Evolutionary conservation across 2,113 vertebrate species (phyloP).

Genomic region (Myotis yumanensis): DNA sequence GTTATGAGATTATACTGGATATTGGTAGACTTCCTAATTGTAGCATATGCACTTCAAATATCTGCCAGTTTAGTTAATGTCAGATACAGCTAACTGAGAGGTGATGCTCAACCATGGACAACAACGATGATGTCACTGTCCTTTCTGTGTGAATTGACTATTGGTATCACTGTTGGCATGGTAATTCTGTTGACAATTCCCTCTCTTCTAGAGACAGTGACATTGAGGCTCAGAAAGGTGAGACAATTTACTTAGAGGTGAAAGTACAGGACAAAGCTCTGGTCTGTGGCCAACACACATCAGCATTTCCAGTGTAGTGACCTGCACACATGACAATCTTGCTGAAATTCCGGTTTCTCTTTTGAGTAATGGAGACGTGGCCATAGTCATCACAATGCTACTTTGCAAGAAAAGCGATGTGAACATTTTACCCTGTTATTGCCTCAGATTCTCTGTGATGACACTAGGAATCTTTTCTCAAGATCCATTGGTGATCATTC

Average conservation of each 20-base stretch:
- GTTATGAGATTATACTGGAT: not conserved
- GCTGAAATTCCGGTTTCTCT: not conserved
- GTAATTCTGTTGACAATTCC: not conserved
- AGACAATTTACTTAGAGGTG: not conserved
- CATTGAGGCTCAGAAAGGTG: not conserved
- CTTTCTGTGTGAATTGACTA: not conserved
- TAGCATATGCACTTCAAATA: not conserved
- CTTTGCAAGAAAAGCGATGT: constrained; percentile 5
- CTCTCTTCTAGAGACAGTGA: not conserved
- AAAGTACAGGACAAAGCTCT: not conserved
- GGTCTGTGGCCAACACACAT: not conserved
- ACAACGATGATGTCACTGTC: not conserved
- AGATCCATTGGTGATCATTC: not conserved
- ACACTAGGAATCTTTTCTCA: not conserved
- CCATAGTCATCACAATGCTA: not conserved
- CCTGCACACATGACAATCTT: not conserved
- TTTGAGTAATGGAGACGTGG: not conserved
- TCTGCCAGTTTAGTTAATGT: not conserved
- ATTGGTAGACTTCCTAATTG: not conserved
- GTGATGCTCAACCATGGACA: not conserved
- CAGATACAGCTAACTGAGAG: not conserved
- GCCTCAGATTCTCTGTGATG: not conserved
- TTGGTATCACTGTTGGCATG: not conserved
- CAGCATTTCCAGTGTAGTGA: not conserved
- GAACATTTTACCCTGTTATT: not conserved